These are phyloP conservation scores for Xyrauchen texanus DNA, from an alignment of 2,113 vertebrate species.

Conservation along the genomic window DNA sequence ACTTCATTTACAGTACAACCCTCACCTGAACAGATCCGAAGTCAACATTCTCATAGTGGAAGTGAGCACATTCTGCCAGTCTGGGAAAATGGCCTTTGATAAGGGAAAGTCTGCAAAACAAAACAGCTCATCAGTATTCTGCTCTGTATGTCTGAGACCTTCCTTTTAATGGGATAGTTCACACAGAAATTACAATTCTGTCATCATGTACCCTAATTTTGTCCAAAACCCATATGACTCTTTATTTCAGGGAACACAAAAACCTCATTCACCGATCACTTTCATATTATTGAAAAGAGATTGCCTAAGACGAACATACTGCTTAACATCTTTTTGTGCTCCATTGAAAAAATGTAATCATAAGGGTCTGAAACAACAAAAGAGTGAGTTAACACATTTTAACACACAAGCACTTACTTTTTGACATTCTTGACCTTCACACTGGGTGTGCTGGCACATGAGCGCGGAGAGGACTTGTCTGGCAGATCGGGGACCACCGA, in stretches of 20 bases:
- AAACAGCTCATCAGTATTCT: slow-evolving; percentile 63
- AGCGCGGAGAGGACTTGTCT: slow-evolving; percentile 83
- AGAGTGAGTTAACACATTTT: neutral
- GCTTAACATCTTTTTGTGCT: no score
- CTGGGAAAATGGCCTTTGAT: slow-evolving; percentile 96
- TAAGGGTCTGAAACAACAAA: no score
- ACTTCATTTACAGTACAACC: slow-evolving; percentile 35
- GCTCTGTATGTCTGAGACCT: slow-evolving; percentile 17
- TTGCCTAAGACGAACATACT: no score
- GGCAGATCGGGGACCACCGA: slow-evolving; percentile 80
- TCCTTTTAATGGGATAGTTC: no score
- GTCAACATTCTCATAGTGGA: slow-evolving; percentile 98
- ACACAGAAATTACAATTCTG: no score
- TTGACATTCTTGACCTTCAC: slow-evolving; percentile 98
- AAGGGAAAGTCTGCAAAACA: slow-evolving; percentile 85
- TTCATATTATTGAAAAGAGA: no score
- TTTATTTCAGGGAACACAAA: no score
- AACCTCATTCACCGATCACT: no score
- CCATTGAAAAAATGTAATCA: no score
- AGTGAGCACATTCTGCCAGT: slow-evolving; percentile 97
- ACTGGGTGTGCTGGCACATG: slow-evolving; percentile 90
- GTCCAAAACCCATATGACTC: no score
- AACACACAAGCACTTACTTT: slow-evolving; percentile 82
- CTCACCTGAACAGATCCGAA: slow-evolving; percentile 96
- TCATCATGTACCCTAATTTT: no score